phyloP scores from a whole-genome alignment of 2,797 vertebrate genomes.

The Sebastolobus alascanus region DNA sequence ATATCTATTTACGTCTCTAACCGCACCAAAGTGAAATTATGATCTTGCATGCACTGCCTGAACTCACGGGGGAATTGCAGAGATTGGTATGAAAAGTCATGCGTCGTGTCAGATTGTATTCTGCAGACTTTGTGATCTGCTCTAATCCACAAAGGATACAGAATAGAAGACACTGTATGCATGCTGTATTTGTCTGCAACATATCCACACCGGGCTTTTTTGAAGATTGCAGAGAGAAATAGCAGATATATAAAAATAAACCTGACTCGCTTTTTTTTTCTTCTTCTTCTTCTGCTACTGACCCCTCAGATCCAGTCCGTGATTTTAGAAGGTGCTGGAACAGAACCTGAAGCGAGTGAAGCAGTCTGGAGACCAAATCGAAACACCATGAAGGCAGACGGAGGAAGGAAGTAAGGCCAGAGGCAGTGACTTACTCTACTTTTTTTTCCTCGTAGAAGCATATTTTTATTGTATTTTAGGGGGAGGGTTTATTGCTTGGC shows the following conservation, averaged over 20 bases:
- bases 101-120: constrained; percentile 54
- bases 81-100: constrained; percentile 53
- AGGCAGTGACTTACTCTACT: not conserved
- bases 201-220: constrained; percentile 16
- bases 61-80: constrained; percentile 47
- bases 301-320: constrained; percentile 67
- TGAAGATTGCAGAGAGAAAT: constrained; percentile 29
- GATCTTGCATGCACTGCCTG: constrained; percentile 40
- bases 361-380: constrained; percentile 64
- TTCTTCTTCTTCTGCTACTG: constrained; percentile 6
- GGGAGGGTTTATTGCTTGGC: constrained; percentile 1
- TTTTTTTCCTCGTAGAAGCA: not conserved
- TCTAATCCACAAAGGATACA: constrained; percentile 58
- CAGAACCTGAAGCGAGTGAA: constrained; percentile 72
- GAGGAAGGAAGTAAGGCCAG: constrained; percentile 66
- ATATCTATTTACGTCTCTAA: constrained; percentile 70
- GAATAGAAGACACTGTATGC: constrained; percentile 29
- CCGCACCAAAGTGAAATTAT: constrained; percentile 69
- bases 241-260: constrained; percentile 18
- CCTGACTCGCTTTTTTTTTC: not conserved
- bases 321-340: constrained; percentile 70
- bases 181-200: constrained; percentile 38
- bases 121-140: constrained; percentile 51
- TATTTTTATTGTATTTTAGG: constrained; percentile 3
- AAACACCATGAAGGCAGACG: constrained; percentile 77